phyloP scores from a whole-genome alignment of 2,113 vertebrate species.

The Psittacus erithacus region DNA sequence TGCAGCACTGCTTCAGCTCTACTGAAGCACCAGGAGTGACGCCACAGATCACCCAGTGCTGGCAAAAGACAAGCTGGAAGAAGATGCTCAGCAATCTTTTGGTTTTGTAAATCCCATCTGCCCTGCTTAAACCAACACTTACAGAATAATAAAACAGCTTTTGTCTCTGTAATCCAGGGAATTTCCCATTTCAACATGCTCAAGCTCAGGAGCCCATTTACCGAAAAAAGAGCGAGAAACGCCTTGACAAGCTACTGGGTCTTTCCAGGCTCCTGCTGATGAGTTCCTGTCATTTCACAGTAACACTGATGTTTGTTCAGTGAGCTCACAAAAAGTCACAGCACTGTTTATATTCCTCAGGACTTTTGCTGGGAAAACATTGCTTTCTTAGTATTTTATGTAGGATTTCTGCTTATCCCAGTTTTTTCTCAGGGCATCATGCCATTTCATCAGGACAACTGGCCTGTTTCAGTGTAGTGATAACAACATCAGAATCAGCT shows the following conservation, averaged over 20 bases:
- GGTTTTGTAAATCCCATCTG: not conserved
- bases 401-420: not conserved
- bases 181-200: slow-evolving; percentile 17
- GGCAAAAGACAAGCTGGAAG: not conserved
- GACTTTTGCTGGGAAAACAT: not conserved
- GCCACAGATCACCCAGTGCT: not conserved
- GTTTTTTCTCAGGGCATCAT: not conserved
- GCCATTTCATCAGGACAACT: not conserved
- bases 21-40: not conserved
- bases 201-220: not conserved
- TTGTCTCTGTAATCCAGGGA: not conserved
- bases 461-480: not conserved
- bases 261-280: not conserved
- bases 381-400: not conserved
- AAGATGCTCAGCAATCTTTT: not conserved
- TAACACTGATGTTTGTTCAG: not conserved
- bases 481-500: not conserved
- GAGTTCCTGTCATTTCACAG: not conserved
- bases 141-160: not conserved
- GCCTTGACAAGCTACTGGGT: not conserved
- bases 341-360: not conserved
- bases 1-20: not conserved
- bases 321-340: not conserved
- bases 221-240: not conserved
- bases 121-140: not conserved